Evolutionary conservation across 2,797 vertebrate species (phyloP).

Genomic region (Malurus splendens): DNA sequence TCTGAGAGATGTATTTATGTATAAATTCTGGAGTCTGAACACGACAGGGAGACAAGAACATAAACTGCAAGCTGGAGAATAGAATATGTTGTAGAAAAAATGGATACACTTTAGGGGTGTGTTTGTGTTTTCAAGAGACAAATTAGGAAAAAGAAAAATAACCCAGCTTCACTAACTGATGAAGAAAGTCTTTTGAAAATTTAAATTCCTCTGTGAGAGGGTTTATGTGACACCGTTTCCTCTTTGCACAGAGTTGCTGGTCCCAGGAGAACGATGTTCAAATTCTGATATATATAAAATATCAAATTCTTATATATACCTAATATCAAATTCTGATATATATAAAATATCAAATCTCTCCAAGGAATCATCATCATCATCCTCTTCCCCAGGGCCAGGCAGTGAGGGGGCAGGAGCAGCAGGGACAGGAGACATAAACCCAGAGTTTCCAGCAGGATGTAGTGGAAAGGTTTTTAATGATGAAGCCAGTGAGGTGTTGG

Average conservation of each 20-base stretch:
- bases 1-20: background rate
- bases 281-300: background rate
- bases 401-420: background rate
- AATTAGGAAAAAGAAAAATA: background rate
- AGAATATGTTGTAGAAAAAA: background rate
- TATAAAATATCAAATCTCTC: background rate
- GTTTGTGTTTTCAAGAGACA: background rate
- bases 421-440: background rate
- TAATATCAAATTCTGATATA: too few species aligned
- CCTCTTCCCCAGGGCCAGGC: background rate
- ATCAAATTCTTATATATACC: background rate
- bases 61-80: background rate
- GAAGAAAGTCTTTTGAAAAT: background rate
- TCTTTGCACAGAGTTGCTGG: background rate
- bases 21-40: background rate
- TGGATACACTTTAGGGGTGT: rapidly evolving
- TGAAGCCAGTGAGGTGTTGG: background rate
- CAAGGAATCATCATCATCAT: background rate
- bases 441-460: background rate
- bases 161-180: background rate
- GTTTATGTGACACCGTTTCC: background rate
- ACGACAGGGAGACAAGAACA: background rate
- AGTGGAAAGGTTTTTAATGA: background rate
- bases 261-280: background rate
- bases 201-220: background rate